phyloP scores from a whole-genome alignment of 2,797 vertebrate genomes.

The Lycodopsis pacificus region DNA sequence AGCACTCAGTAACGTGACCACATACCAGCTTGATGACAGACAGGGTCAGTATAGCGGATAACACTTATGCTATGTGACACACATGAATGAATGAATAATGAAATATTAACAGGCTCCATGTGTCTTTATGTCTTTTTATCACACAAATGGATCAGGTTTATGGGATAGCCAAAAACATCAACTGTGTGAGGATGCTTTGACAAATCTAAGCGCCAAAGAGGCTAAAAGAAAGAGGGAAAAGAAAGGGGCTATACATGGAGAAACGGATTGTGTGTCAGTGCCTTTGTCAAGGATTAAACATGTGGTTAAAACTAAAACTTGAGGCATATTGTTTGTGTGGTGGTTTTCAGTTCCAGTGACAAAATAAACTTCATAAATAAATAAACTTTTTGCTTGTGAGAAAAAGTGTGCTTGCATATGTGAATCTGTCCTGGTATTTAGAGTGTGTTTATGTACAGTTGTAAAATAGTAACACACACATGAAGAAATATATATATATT shows the following conservation, averaged over 20 bases:
- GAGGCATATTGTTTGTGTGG: constrained; percentile 69
- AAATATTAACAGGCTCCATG: constrained; percentile 70
- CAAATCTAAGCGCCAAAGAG: constrained; percentile 40
- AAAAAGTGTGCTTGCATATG: constrained; percentile 66
- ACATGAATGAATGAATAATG: constrained; percentile 64
- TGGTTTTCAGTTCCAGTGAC: constrained; percentile 79
- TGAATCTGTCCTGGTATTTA: constrained; percentile 64
- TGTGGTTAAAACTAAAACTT: constrained; percentile 61
- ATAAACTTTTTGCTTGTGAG: constrained; percentile 70
- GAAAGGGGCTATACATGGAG: constrained; percentile 24
- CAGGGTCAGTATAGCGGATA: constrained; percentile 35
- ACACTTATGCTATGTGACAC: constrained; percentile 42
- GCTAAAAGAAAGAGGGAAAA: constrained; percentile 23
- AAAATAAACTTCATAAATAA: constrained; percentile 79
- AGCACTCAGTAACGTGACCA: constrained; percentile 16
- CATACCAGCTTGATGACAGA: constrained; percentile 61
- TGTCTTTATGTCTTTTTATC: constrained; percentile 60
- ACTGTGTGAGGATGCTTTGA: constrained; percentile 50
- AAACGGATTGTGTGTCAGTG: constrained; percentile 57
- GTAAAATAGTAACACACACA: constrained; percentile 46
- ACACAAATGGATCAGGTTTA: constrained; percentile 63
- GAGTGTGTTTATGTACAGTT: constrained; percentile 57
- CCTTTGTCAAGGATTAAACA: constrained; percentile 64
- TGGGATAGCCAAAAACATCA: constrained; percentile 50
- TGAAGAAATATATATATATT: constrained; percentile 32